Base-by-base conservation (phyloP, 2,113 vertebrate genomes). In the Megaceryle torquata region DNA sequence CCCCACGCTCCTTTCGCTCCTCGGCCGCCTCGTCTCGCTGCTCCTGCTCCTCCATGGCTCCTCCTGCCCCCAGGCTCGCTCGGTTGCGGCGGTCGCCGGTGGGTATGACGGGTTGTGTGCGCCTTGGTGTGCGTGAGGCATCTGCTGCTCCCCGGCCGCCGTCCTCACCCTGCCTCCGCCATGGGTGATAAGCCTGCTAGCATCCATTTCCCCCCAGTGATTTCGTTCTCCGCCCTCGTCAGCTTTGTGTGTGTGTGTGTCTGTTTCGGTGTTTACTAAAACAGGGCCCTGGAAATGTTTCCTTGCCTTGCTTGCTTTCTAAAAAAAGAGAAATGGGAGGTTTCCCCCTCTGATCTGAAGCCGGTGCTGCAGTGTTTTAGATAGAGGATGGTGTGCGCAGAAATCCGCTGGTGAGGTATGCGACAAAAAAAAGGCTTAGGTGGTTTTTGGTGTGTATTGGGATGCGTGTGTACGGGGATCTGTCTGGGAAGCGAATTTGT, bases 41-140 rank as follows among this genome's bases (percentile, higher is more conserved):
- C 95, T 98, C 65, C 97, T 98, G 96, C 88, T 97, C n/a, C 93
- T 98, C 91, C 88, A 83, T 84, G 88, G 97, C 94, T 92, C 95
- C 75, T 95, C 89, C 86, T 91, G 96, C 50, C 89, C 96, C 76
- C 75, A 74, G 80, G 85, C 88, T 72, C 63, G 79, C 79, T 94
- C 96, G 94, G 93, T 96, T 68, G 86, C 96, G 65, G 95, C 95
- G 65, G 97, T 95, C 93, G 89, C 95, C 82, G 98, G 98, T 98
- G 97, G 95, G 98, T 97, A 97, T 90, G 71, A 4, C 5, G 70
- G 57, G 21, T 6, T 10, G 24, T 2, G 50, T 9, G 65, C 10
- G 67, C 13, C 21, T 22, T 50, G 48, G 48, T 50, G 2, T 11
- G 70, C 56, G 63, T 72, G 77, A 24, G 80, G 39, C 1, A 29